Percentiles rank a stretch among this genome's conserved stretches.
These are phyloP conservation scores for Spea hammondii DNA, from an alignment of 2,797 vertebrate species.

Conservation along the genomic window DNA sequence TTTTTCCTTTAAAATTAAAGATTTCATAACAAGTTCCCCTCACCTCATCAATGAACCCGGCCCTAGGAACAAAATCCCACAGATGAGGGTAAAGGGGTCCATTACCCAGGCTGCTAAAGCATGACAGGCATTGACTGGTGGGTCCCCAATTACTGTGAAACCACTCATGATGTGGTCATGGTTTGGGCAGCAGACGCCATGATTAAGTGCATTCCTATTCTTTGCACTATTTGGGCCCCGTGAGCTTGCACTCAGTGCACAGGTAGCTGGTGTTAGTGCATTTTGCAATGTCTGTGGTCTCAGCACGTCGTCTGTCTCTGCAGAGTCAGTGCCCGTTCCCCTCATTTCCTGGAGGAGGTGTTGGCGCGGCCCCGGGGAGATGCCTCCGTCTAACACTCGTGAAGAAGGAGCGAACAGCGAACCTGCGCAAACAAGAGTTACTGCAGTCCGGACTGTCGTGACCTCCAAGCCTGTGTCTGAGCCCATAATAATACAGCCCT, in stretches of 20 bases:
- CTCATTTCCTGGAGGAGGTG: constrained; percentile 34
- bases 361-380: constrained; percentile 15
- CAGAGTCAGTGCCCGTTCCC: constrained; percentile 33
- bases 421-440: neutral
- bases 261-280: neutral
- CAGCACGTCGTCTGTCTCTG: constrained; percentile 11
- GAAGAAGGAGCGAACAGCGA: constrained; percentile 22
- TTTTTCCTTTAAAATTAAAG: no score
- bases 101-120: no score
- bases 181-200: no score
- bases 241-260: neutral
- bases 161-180: no score
- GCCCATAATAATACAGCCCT: constrained; percentile 32
- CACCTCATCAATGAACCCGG: no score
- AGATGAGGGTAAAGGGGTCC: no score
- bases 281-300: constrained; percentile 2
- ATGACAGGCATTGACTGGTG: no score
- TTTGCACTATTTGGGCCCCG: no score
- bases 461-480: constrained; percentile 1
- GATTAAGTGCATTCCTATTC: no score
- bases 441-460: constrained; percentile 25
- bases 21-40: no score
- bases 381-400: constrained; percentile 20
- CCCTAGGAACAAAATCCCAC: no score
- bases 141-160: no score